These are phyloP conservation scores for Sepiola atlantica DNA, from an alignment of 2,888 invertebrate species.

Conservation along the genomic window DNA sequence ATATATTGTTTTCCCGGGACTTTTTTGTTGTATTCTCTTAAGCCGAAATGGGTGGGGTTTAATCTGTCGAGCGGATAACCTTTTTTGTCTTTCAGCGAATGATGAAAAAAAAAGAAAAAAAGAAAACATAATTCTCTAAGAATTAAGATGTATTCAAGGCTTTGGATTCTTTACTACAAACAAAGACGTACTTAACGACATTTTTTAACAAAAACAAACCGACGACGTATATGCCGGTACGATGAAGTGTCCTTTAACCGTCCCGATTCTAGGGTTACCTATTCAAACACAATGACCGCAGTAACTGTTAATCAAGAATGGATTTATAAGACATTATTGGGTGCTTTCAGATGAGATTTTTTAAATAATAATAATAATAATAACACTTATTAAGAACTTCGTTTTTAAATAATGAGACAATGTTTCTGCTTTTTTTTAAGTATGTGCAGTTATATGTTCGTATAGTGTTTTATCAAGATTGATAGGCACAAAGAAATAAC, in stretches of 20 bases:
- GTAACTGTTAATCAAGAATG: neutral
- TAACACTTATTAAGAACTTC: too few relatives aligned
- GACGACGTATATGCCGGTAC: neutral
- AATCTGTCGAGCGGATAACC: neutral
- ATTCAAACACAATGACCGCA: neutral
- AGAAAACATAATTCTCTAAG: neutral
- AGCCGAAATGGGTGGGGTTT: neutral
- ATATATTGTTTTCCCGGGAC: neutral
- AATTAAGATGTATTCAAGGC: neutral
- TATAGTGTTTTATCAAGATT: too few relatives aligned
- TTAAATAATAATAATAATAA: too few relatives aligned
- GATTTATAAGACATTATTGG: too few relatives aligned
- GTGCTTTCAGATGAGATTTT: too few relatives aligned
- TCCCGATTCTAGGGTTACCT: neutral
- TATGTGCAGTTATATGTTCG: too few relatives aligned
- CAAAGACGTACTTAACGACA: neutral
- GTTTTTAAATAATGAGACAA: too few relatives aligned
- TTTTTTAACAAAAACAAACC: neutral
- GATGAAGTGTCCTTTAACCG: neutral
- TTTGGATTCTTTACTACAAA: neutral
- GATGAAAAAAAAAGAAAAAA: neutral
- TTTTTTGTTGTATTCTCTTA: neutral
- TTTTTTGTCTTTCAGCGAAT: neutral
- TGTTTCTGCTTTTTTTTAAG: too few relatives aligned
- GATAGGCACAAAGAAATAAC: too few relatives aligned